A percentile compares a stretch with the other conserved stretches of the same genome.
phyloP scores from a whole-genome alignment of 2,113 vertebrate species.

The Microtus ochrogaster region DNA sequence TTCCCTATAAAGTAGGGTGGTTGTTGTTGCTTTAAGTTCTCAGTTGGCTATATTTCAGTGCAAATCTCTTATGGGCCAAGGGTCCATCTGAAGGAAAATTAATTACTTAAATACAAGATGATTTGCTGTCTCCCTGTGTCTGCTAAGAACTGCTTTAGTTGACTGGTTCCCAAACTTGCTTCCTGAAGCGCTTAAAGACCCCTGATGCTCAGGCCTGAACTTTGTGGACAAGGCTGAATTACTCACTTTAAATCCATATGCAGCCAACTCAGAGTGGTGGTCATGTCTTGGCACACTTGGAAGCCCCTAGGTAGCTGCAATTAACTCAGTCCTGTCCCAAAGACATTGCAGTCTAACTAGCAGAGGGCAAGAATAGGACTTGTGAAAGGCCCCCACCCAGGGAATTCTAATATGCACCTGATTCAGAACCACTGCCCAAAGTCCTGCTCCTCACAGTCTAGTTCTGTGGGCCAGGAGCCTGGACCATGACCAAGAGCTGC shows the following conservation, averaged over 20 bases:
- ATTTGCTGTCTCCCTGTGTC: background rate
- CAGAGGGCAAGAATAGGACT: background rate
- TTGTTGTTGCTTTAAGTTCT: background rate
- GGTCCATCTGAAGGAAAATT: constrained; percentile 8
- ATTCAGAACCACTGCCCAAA: background rate
- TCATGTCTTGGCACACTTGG: too few relatives aligned
- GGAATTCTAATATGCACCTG: background rate
- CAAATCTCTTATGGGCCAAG: constrained; percentile 16
- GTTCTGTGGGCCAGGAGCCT: background rate
- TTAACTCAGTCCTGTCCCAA: background rate
- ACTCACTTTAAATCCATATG: background rate
- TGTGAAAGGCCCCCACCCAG: background rate
- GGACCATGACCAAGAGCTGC: background rate
- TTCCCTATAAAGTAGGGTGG: constrained; percentile 37
- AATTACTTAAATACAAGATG: constrained; percentile 2
- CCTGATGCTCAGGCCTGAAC: background rate
- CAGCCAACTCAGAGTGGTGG: background rate
- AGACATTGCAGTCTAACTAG: background rate
- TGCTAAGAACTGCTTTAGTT: background rate
- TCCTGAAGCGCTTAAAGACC: background rate
- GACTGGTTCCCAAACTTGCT: background rate
- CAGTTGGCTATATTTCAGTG: constrained; percentile 53
- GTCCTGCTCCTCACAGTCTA: background rate
- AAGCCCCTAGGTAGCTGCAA: fast-evolving
- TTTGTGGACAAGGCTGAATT: background rate